phyloP scores from a whole-genome alignment of 1,140 invertebrate species.

The Drosophila micromelanica region DNA sequence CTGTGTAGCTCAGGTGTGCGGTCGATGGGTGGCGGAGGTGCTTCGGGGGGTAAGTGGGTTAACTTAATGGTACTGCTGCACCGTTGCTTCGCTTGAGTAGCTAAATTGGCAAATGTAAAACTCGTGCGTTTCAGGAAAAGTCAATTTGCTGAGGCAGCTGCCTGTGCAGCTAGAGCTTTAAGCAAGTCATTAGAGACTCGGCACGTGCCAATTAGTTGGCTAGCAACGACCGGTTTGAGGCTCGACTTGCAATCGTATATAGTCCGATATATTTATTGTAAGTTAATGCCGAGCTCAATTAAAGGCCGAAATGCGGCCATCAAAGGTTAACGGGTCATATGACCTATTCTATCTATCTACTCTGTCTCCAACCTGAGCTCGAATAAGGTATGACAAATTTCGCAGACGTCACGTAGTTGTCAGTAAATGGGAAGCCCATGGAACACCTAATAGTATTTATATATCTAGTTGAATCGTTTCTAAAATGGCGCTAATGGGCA shows the following conservation, averaged over 20 bases:
- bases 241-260: slow-evolving; percentile 22
- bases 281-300: slow-evolving; percentile 50
- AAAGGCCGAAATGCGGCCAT: slow-evolving; percentile 35
- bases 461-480: slow-evolving; percentile 62
- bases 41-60: not conserved
- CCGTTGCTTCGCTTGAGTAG: slow-evolving; percentile 20
- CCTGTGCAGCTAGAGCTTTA: slow-evolving; percentile 47
- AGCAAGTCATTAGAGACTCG: slow-evolving; percentile 69
- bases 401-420: slow-evolving; percentile 59
- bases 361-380: not conserved
- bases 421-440: slow-evolving; percentile 36
- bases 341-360: slow-evolving; percentile 6
- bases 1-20: not conserved
- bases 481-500: slow-evolving; percentile 77
- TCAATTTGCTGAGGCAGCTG: slow-evolving; percentile 46
- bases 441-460: slow-evolving; percentile 32
- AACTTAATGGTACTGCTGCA: not conserved
- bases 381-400: slow-evolving; percentile 33
- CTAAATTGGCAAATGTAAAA: slow-evolving; percentile 52
- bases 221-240: slow-evolving; percentile 26
- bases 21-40: not conserved
- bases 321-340: slow-evolving; percentile 25
- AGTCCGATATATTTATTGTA: slow-evolving; percentile 25
- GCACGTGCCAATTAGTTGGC: slow-evolving; percentile 72
- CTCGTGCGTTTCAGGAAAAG: slow-evolving; percentile 33